Conservation (phyloP, 2,113 vertebrate genomes). For the Eonycteris spelaea region DNA sequence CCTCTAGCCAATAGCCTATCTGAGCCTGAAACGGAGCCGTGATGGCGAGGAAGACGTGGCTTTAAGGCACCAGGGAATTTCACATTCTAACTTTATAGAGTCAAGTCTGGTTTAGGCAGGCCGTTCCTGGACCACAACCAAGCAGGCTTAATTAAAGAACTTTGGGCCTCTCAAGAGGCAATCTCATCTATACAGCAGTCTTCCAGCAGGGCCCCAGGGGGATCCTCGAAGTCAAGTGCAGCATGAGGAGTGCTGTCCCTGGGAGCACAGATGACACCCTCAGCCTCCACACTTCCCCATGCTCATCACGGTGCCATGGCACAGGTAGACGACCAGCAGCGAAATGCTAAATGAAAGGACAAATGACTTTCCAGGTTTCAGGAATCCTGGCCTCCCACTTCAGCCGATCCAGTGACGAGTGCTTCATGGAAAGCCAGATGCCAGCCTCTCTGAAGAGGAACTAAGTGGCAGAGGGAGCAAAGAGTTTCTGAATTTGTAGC, state of each 20-base stretch:
- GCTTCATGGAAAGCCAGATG: background rate
- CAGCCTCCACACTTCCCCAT: rapidly evolving
- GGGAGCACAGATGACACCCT: background rate
- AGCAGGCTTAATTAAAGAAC: background rate
- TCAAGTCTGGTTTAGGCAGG: background rate
- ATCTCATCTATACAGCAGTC: background rate
- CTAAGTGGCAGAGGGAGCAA: rapidly evolving
- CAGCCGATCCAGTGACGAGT: background rate
- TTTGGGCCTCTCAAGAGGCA: background rate
- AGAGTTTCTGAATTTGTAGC: background rate
- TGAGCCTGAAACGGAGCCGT: background rate
- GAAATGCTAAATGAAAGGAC: background rate
- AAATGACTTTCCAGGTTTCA: background rate
- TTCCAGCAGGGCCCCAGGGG: background rate
- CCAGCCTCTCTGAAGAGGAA: background rate
- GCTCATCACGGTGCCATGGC: background rate
- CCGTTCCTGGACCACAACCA: background rate
- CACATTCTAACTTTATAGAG: background rate
- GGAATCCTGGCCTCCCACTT: background rate
- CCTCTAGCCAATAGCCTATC: background rate
- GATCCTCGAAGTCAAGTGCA: background rate
- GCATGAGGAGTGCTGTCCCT: background rate
- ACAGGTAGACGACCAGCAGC: background rate
- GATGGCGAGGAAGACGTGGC: too few species aligned
- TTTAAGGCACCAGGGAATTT: background rate